phyloP scores from a whole-genome alignment of 1,140 invertebrate species.

The Paramacrobiotus metropolitanus region DNA sequence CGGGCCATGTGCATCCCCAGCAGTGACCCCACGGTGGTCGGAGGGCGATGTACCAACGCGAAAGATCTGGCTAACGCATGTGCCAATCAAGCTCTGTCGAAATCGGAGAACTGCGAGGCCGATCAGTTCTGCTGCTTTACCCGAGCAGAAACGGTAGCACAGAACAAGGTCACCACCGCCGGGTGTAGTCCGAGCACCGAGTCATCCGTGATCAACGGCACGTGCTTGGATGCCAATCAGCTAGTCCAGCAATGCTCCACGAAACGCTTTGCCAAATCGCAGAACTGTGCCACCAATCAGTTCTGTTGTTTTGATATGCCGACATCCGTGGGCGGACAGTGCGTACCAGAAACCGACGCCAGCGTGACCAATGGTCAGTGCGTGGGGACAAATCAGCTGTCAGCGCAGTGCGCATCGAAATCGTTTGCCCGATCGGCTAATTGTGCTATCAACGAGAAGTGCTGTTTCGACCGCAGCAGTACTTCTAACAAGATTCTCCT shows the following conservation, averaged over 20 bases:
- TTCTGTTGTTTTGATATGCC: not conserved
- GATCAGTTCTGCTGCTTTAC: slow-evolving; percentile 1
- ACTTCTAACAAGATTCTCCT: not conserved
- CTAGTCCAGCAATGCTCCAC: not conserved
- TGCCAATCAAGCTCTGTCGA: not conserved
- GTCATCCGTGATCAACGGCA: not conserved
- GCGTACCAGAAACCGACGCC: no score
- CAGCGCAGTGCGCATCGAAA: not conserved
- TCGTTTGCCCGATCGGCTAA: not conserved
- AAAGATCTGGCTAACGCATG: not conserved
- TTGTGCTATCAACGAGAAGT: not conserved
- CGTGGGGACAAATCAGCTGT: not conserved
- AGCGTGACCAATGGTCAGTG: not conserved
- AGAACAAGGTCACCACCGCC: not conserved
- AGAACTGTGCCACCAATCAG: not conserved
- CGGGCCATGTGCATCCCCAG: no score
- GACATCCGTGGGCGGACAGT: no score
- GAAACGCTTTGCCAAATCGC: not conserved
- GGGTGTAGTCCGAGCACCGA: not conserved
- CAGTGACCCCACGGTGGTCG: not conserved
- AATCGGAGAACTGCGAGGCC: not conserved
- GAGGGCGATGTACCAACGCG: not conserved
- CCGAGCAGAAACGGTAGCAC: not conserved
- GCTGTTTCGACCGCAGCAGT: not conserved
- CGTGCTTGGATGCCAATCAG: not conserved